Evolutionary conservation across 1,140 invertebrate species (phyloP), one percentile per base, ranked within the genome.

Genomic region (Drosophila punjabiensis): DNA sequence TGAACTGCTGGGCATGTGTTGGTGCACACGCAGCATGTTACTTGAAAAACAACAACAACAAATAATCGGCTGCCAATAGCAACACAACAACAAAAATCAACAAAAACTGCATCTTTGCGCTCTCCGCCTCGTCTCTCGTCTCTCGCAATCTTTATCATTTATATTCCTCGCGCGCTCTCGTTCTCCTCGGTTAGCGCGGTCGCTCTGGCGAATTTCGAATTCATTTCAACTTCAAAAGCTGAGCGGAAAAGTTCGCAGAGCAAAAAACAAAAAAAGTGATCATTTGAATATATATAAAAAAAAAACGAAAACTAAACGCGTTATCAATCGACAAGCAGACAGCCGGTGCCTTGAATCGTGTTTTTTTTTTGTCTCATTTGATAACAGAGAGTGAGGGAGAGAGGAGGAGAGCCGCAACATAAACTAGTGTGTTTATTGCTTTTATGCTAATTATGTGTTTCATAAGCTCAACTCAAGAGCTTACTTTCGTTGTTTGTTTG

Each of bases 161-260:
- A 24, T 24, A 28, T 20, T 35, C 3, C 30, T 39, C 13, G 47
- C 37, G 45, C n/a, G 33, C 16, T 24, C 24, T 28, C 41, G 20
- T 52, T 33, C 64, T 58, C 47, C 14, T 63, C 65, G 67, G 33
- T 67, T 66, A 56, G 73, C 65, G 78, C 56, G 69, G 45, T 77
- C 43, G 63, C 67, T 39, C 39, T 59, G 33, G 35, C 50, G 20
- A 53, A 47, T 53, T 76, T 39, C 18, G 30, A 35, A 58, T 82
- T 88, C 70, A 88, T 71, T 89, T 81, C 81, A 89, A 82, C 69
- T 90, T 85, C 78, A 90, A 71, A 68, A 79, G 81, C 68, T 69
- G 52, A 74, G 79, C 86, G 75, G 76, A 76, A 85, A 81, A 81
- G 85, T 85, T 85, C 24, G 28, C 3, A 60, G 13, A 28, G 65